Evolutionary conservation across 2,113 vertebrate genomes (phyloP).

Genomic region (Acanthisitta chloris): DNA sequence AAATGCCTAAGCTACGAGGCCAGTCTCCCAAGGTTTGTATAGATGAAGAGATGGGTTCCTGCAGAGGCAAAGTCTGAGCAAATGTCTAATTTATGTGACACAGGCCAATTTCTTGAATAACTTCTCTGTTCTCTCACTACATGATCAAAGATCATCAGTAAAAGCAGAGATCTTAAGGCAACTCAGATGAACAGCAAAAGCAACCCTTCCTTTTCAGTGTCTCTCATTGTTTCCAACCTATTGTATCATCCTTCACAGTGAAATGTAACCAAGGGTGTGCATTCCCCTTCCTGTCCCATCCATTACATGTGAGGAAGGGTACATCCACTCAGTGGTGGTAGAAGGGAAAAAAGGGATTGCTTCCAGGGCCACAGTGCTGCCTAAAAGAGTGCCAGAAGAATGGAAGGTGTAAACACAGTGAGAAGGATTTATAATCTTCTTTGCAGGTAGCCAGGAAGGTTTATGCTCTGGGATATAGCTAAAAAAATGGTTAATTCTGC

Average conservation of each 20-base stretch:
- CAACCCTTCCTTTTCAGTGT: neutral
- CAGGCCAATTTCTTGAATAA: neutral
- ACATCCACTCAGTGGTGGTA: neutral
- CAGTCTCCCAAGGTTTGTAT: neutral
- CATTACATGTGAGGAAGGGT: neutral
- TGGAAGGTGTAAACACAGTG: neutral
- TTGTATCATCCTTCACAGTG: neutral
- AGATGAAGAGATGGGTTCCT: neutral
- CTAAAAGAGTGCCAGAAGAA: neutral
- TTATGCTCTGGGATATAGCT: neutral
- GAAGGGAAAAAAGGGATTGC: neutral
- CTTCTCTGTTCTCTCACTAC: neutral
- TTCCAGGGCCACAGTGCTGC: neutral
- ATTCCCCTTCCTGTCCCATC: neutral
- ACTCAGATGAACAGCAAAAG: neutral
- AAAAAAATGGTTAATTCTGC: neutral
- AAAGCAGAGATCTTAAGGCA: neutral
- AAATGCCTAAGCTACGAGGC: neutral
- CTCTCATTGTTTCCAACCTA: neutral
- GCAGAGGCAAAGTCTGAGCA: neutral
- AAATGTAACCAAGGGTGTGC: neutral
- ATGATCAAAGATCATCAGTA: neutral
- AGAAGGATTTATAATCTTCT: neutral
- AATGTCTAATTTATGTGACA: neutral
- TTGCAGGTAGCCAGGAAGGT: neutral